A percentile compares a stretch with the other conserved stretches of the same genome.
phyloP scores from a whole-genome alignment of 2,797 vertebrate genomes.

The Anableps anableps region DNA sequence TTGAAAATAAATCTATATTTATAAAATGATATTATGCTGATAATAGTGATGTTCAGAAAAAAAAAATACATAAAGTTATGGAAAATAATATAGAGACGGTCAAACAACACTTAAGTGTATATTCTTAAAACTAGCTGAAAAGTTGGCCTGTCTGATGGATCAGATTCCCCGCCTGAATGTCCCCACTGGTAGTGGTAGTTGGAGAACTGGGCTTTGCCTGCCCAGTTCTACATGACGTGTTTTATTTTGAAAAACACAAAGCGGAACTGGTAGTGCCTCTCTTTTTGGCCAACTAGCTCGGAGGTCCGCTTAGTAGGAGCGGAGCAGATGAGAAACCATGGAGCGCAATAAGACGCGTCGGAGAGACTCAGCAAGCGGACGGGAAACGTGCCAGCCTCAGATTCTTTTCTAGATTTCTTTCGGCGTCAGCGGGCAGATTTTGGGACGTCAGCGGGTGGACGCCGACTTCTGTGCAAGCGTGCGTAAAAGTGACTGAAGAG shows the following conservation, averaged over 20 bases:
- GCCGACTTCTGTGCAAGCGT: slow-evolving; percentile 17
- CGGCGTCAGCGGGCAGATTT: slow-evolving; percentile 8
- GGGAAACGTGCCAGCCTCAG: slow-evolving; percentile 37
- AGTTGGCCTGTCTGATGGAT: background rate
- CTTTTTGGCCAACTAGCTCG: background rate
- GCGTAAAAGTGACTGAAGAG: slow-evolving; percentile 50
- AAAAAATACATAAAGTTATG: background rate
- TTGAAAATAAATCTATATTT: background rate
- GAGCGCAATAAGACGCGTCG: slow-evolving; percentile 71
- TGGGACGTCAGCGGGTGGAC: slow-evolving; percentile 21
- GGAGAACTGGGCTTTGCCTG: background rate
- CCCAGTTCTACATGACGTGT: background rate
- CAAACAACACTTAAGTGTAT: background rate
- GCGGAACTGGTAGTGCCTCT: slow-evolving; percentile 35
- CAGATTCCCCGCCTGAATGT: background rate
- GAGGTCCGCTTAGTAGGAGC: slow-evolving; percentile 46
- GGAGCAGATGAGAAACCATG: slow-evolving; percentile 62
- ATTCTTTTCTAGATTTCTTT: slow-evolving; percentile 40
- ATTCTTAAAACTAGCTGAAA: no score
- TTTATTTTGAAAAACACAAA: slow-evolving; percentile 50
- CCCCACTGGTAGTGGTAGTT: no score
- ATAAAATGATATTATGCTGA: background rate
- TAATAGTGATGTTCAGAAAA: background rate
- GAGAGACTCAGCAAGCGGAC: slow-evolving; percentile 48
- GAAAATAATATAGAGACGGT: background rate